Evolutionary conservation across 2,888 invertebrate genomes (phyloP).

Genomic region (Dasysyrphus tricinctus): DNA sequence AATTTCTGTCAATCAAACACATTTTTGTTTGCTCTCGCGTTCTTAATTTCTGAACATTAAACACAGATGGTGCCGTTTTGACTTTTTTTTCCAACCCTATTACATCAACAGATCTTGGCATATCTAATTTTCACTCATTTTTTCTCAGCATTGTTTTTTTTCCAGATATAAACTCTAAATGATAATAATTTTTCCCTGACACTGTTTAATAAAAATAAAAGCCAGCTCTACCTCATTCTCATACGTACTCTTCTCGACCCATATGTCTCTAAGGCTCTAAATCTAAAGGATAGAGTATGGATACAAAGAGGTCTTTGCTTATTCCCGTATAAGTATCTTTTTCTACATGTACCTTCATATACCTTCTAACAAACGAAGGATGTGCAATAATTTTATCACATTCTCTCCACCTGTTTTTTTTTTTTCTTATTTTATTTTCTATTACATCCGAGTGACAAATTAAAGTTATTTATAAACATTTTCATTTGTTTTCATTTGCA

Average conservation of each 20-base stretch:
- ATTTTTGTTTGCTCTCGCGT: too few species aligned
- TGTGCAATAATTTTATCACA: conserved; percentile 38
- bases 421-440: background rate
- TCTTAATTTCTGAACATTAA: background rate
- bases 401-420: conserved; percentile 7
- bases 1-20: too few species aligned
- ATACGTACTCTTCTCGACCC: background rate
- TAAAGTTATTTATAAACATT: conserved; percentile 72
- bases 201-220: conserved; percentile 33
- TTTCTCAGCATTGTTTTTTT: background rate
- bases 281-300: background rate
- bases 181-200: conserved; percentile 27
- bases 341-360: background rate
- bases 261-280: background rate
- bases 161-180: conserved; percentile 10
- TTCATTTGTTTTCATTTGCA: conserved; percentile 68
- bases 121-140: conserved; percentile 3
- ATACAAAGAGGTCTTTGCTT: background rate
- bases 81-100: background rate
- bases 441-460: conserved; percentile 62
- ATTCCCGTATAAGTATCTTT: background rate
- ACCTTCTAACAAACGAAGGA: background rate
- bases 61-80: conserved; percentile 4
- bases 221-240: background rate
- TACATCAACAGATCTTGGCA: conserved; percentile 14